Evolutionary conservation across 2,888 invertebrate species (phyloP), one percentile per base, ranked within the genome.

Genomic region (Anthophora plumipes): DNA sequence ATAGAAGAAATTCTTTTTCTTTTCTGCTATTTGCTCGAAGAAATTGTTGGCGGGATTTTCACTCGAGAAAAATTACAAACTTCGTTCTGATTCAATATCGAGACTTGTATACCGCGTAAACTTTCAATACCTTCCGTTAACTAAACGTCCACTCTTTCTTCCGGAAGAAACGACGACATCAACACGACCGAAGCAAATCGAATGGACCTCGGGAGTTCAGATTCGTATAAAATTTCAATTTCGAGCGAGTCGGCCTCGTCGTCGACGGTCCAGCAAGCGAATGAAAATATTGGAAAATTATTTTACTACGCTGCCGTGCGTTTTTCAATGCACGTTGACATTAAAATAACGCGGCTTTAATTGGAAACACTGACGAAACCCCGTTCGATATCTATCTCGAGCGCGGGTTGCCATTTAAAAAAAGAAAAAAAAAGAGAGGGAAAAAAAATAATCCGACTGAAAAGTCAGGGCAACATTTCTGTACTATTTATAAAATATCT

Each of bases 301-400:
- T 37, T 46, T 46, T 31, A 46, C 37, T 22, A 6, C 22, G 9
- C 4, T 6, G 39, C 17, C 4, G 37, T 20, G 22, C 22, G 12
- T 0, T 17, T 12, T 37, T 48, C 48, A 1, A 22, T 52, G 9
- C 17, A 14, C 39, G 20, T 22, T 8, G 17, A 9, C 12, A 37
- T 63, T 63, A n/a, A 37, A 48, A 66, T 17, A 59, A 69, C 48
- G 37, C 48, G 20, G 46, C 11, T 48, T 25, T 17, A 54, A 67
- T 67, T 54, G 54, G 17, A 48, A 59, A 59, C 14, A 0, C 1
- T 46, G 20, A n/a, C 20, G 3, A 48, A 25, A 43, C 5, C n/a
- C n/a, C 22, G 7, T 17, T 46, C 43, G n/a, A 61, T 46, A 46
- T 61, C 25, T 41, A 43, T 60, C n/a, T 31, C 31, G 20, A 39